Conservation (phyloP, 2,113 vertebrate species). For the Cololabis saira region DNA sequence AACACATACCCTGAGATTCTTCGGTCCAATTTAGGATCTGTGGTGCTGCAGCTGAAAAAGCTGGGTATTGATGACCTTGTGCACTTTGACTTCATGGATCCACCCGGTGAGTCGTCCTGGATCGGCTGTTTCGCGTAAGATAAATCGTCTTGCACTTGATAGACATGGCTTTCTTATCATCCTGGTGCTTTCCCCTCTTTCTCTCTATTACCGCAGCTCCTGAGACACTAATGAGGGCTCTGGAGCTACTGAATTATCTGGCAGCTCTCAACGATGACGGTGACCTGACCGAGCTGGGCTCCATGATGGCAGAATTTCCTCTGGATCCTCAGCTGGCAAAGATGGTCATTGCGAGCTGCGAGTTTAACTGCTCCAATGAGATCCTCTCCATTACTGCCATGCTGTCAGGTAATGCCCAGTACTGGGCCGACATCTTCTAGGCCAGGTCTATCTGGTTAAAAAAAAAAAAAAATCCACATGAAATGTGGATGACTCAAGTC, state of each 20-base stretch:
- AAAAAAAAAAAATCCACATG: too few species aligned
- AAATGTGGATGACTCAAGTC: too few species aligned
- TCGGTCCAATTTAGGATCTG: constrained; percentile 96
- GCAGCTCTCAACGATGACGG: constrained; percentile 98
- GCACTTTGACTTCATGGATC: constrained; percentile 99
- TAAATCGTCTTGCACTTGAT: not conserved
- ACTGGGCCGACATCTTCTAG: constrained; percentile 71
- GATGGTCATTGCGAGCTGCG: constrained; percentile 99
- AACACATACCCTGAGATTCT: constrained; percentile 99
- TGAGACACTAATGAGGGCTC: constrained; percentile 97
- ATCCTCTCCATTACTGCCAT: constrained; percentile 99
- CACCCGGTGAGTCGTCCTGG: constrained; percentile 86
- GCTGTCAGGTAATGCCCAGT: constrained; percentile 98
- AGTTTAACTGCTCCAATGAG: constrained; percentile 99
- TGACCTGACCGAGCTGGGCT: constrained; percentile 97
- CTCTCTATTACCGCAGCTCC: constrained; percentile 84
- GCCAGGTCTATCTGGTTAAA: constrained; percentile 18
- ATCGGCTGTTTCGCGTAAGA: not conserved
- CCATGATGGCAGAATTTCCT: constrained; percentile 99
- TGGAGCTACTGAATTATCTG: constrained; percentile 97
- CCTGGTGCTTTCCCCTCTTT: not conserved
- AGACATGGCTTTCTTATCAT: not conserved
- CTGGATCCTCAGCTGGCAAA: constrained; percentile 98
- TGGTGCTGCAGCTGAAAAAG: constrained; percentile 97
- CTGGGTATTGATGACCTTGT: constrained; percentile 98